These are phyloP conservation scores for Anastrepha ludens DNA, from an alignment of 1,140 invertebrate genomes.

Conservation along the genomic window DNA sequence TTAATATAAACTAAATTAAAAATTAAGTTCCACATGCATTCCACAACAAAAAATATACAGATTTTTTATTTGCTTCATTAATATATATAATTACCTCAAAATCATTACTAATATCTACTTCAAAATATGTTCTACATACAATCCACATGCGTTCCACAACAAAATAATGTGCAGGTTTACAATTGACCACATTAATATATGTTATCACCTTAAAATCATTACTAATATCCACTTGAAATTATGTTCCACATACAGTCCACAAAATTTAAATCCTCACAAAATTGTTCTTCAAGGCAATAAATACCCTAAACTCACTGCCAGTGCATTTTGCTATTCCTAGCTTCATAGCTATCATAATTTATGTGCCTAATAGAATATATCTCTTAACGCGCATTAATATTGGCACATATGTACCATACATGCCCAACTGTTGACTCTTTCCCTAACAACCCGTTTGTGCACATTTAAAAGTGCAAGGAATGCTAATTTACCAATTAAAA, in stretches of 20 bases:
- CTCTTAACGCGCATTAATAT: background rate
- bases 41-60: background rate
- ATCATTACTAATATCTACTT: no score
- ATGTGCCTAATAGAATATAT: background rate
- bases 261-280: background rate
- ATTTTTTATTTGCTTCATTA: no score
- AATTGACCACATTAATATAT: no score
- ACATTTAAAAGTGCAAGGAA: slow-evolving; percentile 28
- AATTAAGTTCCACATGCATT: background rate
- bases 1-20: no score
- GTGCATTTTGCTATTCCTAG: no score
- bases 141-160: background rate
- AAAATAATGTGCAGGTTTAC: no score
- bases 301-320: background rate
- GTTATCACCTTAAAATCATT: no score
- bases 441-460: background rate
- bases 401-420: background rate
- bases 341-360: no score
- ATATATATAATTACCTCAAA: no score
- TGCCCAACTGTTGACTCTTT: background rate
- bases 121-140: background rate
- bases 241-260: slow-evolving; percentile 28
- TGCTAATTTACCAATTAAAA: slow-evolving; percentile 50
- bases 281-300: background rate
- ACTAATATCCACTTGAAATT: background rate